Conservation (phyloP, 2,888 invertebrate genomes). For the Nycteola revayana region DNA sequence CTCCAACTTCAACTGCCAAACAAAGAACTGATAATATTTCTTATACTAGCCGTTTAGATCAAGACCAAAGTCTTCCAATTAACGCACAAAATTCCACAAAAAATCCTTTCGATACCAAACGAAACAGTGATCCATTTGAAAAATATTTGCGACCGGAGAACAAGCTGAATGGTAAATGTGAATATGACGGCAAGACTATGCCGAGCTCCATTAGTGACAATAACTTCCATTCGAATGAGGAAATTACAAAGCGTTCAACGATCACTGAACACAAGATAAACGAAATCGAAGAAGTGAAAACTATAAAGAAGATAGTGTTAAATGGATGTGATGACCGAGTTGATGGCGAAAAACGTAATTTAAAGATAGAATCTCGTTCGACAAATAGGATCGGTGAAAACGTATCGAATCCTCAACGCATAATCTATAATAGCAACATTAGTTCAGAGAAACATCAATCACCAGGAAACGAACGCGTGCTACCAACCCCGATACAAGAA, state of each 20-base stretch:
- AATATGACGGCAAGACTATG: conserved; percentile 45
- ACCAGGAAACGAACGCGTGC: conserved; percentile 35
- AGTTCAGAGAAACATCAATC: conserved; percentile 30
- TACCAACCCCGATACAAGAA: conserved; percentile 35
- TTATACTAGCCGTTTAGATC: conserved; percentile 40
- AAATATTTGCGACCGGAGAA: conserved; percentile 55
- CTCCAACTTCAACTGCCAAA: conserved; percentile 32
- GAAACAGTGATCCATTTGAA: conserved; percentile 64
- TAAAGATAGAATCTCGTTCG: conserved; percentile 16
- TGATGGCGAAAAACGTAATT: conserved; percentile 21
- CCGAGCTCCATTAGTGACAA: conserved; percentile 62
- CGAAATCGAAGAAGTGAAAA: conserved; percentile 73
- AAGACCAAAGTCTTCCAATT: conserved; percentile 46
- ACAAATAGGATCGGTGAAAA: conserved; percentile 13
- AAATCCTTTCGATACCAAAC: conserved; percentile 64
- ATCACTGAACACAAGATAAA: conserved; percentile 70
- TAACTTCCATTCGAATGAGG: conserved; percentile 60
- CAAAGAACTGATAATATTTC: conserved; percentile 42
- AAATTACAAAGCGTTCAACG: conserved; percentile 60
- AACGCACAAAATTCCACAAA: conserved; percentile 38
- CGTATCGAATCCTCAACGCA: conserved; percentile 14
- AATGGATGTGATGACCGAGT: conserved; percentile 55
- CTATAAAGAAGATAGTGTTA: conserved; percentile 69
- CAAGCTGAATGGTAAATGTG: conserved; percentile 48
- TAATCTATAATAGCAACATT: conserved; percentile 20